These are phyloP conservation scores for Molossus alvarezi DNA, from an alignment of 2,797 vertebrate genomes.

Conservation along the genomic window DNA sequence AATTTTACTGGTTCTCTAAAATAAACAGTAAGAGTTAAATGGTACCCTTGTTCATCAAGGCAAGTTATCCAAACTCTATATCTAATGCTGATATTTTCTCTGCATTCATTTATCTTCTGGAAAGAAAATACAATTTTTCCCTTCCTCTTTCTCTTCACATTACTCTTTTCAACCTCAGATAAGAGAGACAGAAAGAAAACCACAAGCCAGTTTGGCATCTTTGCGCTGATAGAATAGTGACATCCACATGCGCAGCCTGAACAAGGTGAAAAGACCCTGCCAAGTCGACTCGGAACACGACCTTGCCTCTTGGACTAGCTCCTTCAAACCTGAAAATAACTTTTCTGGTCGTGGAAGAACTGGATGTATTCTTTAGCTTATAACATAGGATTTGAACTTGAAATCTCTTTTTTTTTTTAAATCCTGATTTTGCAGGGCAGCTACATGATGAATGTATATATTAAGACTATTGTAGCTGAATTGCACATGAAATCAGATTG, in stretches of 20 bases:
- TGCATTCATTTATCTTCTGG: constrained; percentile 43
- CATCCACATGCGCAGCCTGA: background rate
- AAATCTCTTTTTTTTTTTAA: constrained; percentile 81
- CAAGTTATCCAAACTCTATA: background rate
- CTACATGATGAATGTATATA: constrained; percentile 91
- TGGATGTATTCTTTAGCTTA: constrained; percentile 89
- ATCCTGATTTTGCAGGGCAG: constrained; percentile 90
- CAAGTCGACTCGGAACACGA: constrained; percentile 66
- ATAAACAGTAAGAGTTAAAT: constrained; percentile 50
- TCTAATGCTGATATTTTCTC: constrained; percentile 54
- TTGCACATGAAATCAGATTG: constrained; percentile 87
- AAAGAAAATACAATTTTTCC: constrained; percentile 59
- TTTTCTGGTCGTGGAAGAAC: constrained; percentile 86
- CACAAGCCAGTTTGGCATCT: constrained; percentile 30
- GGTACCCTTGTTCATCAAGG: constrained; percentile 67
- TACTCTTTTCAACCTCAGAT: constrained; percentile 56
- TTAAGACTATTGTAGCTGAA: constrained; percentile 87
- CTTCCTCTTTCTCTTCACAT: constrained; percentile 60
- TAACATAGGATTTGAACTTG: constrained; percentile 88
- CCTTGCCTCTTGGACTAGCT: constrained; percentile 75
- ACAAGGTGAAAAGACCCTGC: constrained; percentile 15
- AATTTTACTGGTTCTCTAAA: constrained; percentile 70
- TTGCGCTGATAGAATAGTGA: background rate
- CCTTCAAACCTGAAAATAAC: constrained; percentile 81
- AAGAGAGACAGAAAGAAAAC: constrained; percentile 59